Percentiles rank a stretch among this genome's conserved stretches.
Conservation (phyloP, 2,113 vertebrate genomes). For the Platysteira castanea region DNA sequence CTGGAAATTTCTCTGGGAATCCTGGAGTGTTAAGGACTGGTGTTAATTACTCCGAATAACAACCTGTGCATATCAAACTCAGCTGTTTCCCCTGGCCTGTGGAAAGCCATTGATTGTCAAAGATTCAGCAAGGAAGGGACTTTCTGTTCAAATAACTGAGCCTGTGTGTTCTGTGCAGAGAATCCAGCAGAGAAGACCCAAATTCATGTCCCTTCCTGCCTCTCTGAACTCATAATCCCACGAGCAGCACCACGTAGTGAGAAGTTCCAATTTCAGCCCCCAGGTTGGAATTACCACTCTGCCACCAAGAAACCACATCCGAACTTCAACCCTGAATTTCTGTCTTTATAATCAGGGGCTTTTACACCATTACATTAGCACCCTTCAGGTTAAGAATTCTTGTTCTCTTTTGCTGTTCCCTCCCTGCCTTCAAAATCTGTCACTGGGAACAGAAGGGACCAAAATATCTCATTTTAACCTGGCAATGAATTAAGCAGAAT, state of each 20-base stretch:
- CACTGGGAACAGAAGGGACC: background rate
- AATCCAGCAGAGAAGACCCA: background rate
- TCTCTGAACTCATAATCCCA: background rate
- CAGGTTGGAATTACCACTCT: background rate
- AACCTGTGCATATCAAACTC: background rate
- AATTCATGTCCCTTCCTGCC: background rate
- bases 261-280: background rate
- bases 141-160: background rate
- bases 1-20: background rate
- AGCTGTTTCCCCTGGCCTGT: background rate
- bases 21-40: background rate
- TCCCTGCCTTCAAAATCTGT: background rate
- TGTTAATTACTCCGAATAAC: background rate
- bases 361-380: background rate
- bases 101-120: background rate
- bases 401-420: background rate
- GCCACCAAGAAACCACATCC: background rate
- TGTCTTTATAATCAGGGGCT: background rate
- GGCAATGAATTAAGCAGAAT: background rate
- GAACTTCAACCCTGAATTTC: background rate
- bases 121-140: background rate
- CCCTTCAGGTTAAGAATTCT: background rate
- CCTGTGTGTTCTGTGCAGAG: background rate
- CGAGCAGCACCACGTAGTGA: fast-evolving
- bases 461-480: background rate